Percentiles rank a stretch among this genome's conserved stretches.
Evolutionary conservation across 2,888 invertebrate species (phyloP).

Genomic region (Horisme vitalbata): DNA sequence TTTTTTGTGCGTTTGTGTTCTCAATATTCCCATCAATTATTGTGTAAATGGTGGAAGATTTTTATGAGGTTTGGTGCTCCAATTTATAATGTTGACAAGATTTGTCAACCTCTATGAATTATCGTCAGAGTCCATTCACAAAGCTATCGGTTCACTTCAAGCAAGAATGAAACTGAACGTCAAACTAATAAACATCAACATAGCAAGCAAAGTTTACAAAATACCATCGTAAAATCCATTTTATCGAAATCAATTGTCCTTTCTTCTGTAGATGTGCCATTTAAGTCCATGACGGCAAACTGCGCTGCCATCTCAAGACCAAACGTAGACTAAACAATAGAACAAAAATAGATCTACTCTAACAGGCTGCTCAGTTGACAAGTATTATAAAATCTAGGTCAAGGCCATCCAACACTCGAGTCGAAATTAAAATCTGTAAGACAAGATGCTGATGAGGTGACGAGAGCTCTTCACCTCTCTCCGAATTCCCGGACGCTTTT

Average conservation of each 20-base stretch:
- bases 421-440: not conserved
- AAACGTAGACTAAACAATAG: conserved; percentile 15
- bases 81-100: not conserved
- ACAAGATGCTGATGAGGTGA: conserved; percentile 11
- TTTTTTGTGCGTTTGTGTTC: not conserved
- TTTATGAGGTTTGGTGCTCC: too few species aligned
- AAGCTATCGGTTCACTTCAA: not conserved
- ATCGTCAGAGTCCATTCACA: not conserved
- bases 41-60: too few species aligned
- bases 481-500: conserved; percentile 3
- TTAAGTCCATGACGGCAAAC: not conserved
- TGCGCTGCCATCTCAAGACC: conserved; percentile 2
- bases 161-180: not conserved
- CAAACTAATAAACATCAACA: conserved; percentile 6
- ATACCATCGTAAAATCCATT: not conserved
- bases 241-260: not conserved
- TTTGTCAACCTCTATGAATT: not conserved
- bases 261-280: conserved; percentile 1
- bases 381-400: conserved; percentile 68
- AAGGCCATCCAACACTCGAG: conserved; percentile 46
- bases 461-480: not conserved
- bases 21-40: too few species aligned
- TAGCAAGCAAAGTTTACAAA: conserved; percentile 5
- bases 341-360: conserved; percentile 13
- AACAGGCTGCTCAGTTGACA: conserved; percentile 8